These are phyloP conservation scores for Ctena decussata DNA, from an alignment of 2,888 invertebrate genomes.

Conservation along the genomic window DNA sequence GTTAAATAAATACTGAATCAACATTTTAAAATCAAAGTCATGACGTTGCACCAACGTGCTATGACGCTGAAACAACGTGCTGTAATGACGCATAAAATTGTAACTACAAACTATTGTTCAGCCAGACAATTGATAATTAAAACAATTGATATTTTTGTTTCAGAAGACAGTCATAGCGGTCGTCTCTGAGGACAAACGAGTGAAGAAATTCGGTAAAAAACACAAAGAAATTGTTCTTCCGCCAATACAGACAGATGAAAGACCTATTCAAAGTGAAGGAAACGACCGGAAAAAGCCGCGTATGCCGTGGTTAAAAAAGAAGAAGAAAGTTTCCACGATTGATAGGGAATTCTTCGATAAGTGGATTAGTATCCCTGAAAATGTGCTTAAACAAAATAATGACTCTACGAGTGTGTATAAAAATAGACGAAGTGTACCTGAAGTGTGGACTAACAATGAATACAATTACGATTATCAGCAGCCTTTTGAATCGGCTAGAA, in stretches of 20 bases:
- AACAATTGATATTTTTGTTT: background rate
- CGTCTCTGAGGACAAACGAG: background rate
- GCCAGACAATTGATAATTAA: too few relatives aligned
- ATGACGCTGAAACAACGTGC: too few relatives aligned
- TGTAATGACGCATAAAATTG: too few relatives aligned
- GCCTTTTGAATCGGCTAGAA: background rate
- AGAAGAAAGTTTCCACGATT: constrained; percentile 38
- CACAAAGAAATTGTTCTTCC: background rate
- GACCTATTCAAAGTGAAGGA: background rate
- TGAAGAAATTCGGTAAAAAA: background rate
- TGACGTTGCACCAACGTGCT: too few relatives aligned
- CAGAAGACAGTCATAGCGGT: background rate
- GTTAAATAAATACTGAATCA: too few relatives aligned
- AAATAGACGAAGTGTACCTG: background rate
- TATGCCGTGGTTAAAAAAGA: constrained; percentile 47
- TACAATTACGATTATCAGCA: too few relatives aligned
- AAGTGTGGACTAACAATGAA: background rate
- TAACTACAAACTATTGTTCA: too few relatives aligned
- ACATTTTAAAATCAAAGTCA: too few relatives aligned
- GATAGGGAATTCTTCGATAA: constrained; percentile 55
- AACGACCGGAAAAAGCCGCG: background rate
- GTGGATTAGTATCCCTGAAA: constrained; percentile 50
- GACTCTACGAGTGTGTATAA: too few relatives aligned
- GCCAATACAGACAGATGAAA: background rate
- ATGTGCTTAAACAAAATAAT: background rate